Conservation (phyloP, 2,113 vertebrate genomes). For the Gyps fulvus region DNA sequence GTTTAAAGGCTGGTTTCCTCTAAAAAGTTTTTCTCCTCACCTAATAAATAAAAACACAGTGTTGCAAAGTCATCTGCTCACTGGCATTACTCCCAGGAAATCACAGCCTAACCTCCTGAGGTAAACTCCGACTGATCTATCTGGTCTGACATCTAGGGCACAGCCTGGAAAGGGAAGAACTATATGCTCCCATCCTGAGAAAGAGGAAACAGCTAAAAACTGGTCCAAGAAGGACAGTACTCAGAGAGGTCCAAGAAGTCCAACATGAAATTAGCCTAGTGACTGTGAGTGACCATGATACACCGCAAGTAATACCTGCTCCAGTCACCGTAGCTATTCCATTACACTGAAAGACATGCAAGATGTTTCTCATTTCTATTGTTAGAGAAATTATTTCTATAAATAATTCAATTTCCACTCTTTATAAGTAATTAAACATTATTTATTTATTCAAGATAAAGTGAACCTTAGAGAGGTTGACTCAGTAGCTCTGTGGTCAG, state of each 20-base stretch:
- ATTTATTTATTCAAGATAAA: constrained; percentile 23
- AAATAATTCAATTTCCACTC: not conserved
- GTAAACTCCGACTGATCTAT: not conserved
- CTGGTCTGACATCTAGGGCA: not conserved
- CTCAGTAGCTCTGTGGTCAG: not conserved
- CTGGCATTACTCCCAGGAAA: not conserved
- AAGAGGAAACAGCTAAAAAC: not conserved
- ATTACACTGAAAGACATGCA: not conserved
- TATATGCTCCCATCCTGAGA: not conserved
- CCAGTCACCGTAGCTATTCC: not conserved
- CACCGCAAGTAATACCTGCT: not conserved
- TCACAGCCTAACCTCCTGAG: not conserved
- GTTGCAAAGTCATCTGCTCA: not conserved
- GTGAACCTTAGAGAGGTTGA: not conserved
- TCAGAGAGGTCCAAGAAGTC: not conserved
- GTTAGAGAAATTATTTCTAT: not conserved
- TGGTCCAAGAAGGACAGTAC: not conserved
- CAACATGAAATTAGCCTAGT: not conserved
- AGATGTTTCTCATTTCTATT: not conserved
- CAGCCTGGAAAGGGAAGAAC: not conserved
- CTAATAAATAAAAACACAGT: not conserved
- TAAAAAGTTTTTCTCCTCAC: not conserved
- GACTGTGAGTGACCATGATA: not conserved
- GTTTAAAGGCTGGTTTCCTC: not conserved
- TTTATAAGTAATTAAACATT: not conserved